Conservation (phyloP, 2,797 vertebrate species). For the Gallinago solitaria region DNA sequence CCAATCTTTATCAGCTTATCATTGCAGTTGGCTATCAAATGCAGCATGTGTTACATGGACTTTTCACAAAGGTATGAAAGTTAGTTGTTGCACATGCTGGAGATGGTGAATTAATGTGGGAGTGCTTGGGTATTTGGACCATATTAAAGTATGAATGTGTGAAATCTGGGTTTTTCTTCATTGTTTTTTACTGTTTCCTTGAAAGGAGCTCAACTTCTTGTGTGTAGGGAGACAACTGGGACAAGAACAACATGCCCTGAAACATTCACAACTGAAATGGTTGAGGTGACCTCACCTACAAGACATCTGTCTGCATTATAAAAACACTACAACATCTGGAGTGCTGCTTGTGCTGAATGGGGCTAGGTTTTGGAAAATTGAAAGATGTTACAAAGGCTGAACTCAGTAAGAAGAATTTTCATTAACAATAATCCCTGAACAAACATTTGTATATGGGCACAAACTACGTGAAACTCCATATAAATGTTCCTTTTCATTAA, state of each 20-base stretch:
- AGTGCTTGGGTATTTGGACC: background rate
- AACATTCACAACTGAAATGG: background rate
- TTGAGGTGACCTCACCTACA: background rate
- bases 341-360: background rate
- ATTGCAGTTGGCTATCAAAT: background rate
- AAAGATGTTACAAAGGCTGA: background rate
- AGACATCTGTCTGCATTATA: background rate
- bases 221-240: background rate
- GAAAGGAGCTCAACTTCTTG: background rate
- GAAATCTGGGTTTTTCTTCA: background rate
- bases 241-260: background rate
- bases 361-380: background rate
- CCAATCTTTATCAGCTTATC: background rate
- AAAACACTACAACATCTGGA: background rate
- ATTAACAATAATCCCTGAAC: conserved; percentile 7
- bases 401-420: conserved; percentile 22
- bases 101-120: background rate
- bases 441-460: conserved; percentile 32
- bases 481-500: conserved; percentile 19
- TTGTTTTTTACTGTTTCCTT: background rate
- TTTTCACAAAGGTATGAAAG: background rate
- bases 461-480: conserved; percentile 5
- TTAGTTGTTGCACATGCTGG: accelerated
- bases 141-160: background rate
- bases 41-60: background rate